Evolutionary conservation across 1,140 invertebrate genomes (phyloP), one percentile per base, ranked within the genome.

Genomic region (Dendroctonus ponderosae): DNA sequence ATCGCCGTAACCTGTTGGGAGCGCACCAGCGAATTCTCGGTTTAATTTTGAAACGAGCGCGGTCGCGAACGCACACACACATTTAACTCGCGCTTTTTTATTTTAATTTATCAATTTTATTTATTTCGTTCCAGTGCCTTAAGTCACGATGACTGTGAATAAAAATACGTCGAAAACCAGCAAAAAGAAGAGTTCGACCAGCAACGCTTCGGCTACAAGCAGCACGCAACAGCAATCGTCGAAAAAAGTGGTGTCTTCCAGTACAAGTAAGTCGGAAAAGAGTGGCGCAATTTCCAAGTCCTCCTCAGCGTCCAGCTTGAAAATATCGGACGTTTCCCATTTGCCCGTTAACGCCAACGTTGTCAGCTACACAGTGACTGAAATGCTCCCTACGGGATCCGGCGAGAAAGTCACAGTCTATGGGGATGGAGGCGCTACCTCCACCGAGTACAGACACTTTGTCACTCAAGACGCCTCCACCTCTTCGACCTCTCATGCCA

Each of bases 321-420:
- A 77, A 67, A 79, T 79, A 7, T 66, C 74, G 0, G 78, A 79
- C 66, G 71, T 79, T 12, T 79, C 78, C 0, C 76, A 78, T 69
- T 61, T 77, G 49, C 76, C 76, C 9, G 72, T 75, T 38, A 71
- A 67, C 43, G 69, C 71, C 6, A 72, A 75, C 15, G 41, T 73
- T 6, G 75, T 77, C 4, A 72, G 70, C 15, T 79, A 79, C 54
- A 77, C 72, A 6, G 78, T 79, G 9, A 78, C 77, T 0, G 76
- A 77, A 67, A 66, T 66, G 37, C 51, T 78, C 8, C 76, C 76
- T 5, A 71, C 72, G 5, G 76, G 76, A 7, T 53, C 70, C 8
- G 76, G 76, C 37, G 78, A 79, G 70, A 79, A 76, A 70, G 75
- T 79, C 11, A 79, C 78, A n/a, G 73, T 71, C 7, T 79, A 79